Evolutionary conservation across 2,888 invertebrate species (phyloP), one percentile per base, ranked within the genome.

Genomic region (Morpho achilles): DNA sequence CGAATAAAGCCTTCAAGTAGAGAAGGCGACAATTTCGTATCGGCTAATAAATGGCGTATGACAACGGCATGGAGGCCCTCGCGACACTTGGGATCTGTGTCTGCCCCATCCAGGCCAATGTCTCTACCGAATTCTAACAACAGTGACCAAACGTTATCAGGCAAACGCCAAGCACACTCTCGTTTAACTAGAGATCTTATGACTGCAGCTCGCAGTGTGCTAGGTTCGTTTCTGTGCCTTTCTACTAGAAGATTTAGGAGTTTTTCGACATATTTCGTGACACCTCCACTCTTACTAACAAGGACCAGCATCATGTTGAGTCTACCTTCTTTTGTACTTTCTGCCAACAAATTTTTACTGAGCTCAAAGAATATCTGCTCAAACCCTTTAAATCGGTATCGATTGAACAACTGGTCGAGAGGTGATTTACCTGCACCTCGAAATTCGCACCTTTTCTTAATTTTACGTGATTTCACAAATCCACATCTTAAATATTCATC

Each of bases 61-160:
- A 87, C 67, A 2, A 77, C 78, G 1, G 79, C 77, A 50, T 87
- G 86, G 9, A 87, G 63, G 2, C 84, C 84, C 67, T 87, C 86
- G 0, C 39, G 45, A 58, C 82, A 87, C 0, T 71, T 58, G 0
- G 73, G 76, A 52, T 76, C 73, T 3, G 78, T 41, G 1, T 62
- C 7, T 3, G 50, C 59, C 0, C 86, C 87, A 56, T 85, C 80
- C 5, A 86, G 66, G 0, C 86, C 87, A 3, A 86, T 67, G 1
- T 75, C 79, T 42, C 72, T 72, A 0, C 74, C 79, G 56, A 82
- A 83, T 7, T 73, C 62, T 10, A 84, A 40, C 16, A 87, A 56
- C 47, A 70, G 50, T 7, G 68, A 63, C 87, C 87, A 87, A 5
- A 67, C 63, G 7, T 67, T 67, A 4, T 69, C 65, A 6, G 80